These are phyloP conservation scores for Caenorhabditis virilis DNA, from an alignment of 2,888 invertebrate species.

Conservation along the genomic window DNA sequence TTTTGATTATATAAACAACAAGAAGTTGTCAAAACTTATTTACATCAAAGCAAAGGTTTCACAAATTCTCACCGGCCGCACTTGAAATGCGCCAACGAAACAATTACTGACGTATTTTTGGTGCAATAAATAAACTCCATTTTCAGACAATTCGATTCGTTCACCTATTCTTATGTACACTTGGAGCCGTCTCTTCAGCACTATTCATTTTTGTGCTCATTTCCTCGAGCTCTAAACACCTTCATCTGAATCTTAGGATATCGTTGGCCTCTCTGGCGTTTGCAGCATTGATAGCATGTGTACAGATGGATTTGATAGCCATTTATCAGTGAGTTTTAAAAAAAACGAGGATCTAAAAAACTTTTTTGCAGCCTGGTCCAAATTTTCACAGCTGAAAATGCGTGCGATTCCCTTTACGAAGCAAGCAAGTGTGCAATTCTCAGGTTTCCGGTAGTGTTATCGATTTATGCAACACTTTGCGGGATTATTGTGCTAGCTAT, in stretches of 20 bases:
- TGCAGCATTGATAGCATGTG: conserved; percentile 46
- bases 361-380: conserved; percentile 22
- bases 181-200: conserved; percentile 40
- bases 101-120: too few relatives aligned
- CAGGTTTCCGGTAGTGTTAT: conserved; percentile 44
- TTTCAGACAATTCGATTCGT: conserved; percentile 46
- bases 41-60: too few relatives aligned
- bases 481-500: conserved; percentile 49
- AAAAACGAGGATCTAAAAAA: background rate
- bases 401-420: conserved; percentile 39
- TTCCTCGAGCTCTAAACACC: conserved; percentile 35
- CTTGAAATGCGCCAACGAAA: too few relatives aligned
- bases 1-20: too few relatives aligned
- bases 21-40: too few relatives aligned
- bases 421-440: conserved; percentile 29
- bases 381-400: conserved; percentile 27
- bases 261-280: conserved; percentile 42
- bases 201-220: conserved; percentile 48
- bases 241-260: conserved; percentile 48
- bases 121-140: too few relatives aligned
- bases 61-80: too few relatives aligned
- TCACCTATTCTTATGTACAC: conserved; percentile 41
- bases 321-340: conserved; percentile 36
- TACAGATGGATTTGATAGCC: conserved; percentile 44
- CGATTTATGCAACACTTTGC: conserved; percentile 49